Conservation (phyloP, 2,888 invertebrate species). For the Ametastegia equiseti region DNA sequence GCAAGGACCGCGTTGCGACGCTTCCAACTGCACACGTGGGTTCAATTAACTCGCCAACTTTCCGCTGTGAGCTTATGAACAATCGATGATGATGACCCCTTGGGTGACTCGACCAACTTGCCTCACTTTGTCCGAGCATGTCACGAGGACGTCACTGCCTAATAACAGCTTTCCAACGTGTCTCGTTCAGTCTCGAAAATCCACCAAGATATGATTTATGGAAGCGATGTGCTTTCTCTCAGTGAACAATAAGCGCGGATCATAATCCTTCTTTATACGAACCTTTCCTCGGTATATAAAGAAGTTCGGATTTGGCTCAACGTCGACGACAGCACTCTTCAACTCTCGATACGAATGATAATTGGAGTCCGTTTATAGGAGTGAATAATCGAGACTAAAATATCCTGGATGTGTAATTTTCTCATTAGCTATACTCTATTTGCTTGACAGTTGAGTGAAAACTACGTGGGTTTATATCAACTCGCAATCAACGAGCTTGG, state of each 20-base stretch:
- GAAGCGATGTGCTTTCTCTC: constrained; percentile 17
- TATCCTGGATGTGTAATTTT: neutral
- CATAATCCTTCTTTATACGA: neutral
- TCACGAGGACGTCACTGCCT: constrained; percentile 23
- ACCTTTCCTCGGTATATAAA: constrained; percentile 14
- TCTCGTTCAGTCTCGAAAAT: constrained; percentile 4
- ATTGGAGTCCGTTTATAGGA: neutral
- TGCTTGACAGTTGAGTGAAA: neutral
- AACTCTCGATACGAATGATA: neutral
- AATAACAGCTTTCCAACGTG: neutral
- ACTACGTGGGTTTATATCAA: neutral
- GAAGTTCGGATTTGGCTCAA: neutral
- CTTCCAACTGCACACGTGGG: constrained; percentile 18
- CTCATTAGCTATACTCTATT: neutral
- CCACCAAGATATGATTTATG: constrained; percentile 11
- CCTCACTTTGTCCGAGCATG: constrained; percentile 31
- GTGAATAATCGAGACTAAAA: neutral
- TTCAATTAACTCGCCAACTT: constrained; percentile 43
- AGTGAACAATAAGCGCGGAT: neutral
- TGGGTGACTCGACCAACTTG: constrained; percentile 29
- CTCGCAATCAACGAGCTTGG: neutral
- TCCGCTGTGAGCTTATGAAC: constrained; percentile 22
- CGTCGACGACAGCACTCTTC: no score
- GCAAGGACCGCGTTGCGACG: neutral
- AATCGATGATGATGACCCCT: neutral